phyloP scores from a whole-genome alignment of 2,888 invertebrate species.

The Vanessa cardui region DNA sequence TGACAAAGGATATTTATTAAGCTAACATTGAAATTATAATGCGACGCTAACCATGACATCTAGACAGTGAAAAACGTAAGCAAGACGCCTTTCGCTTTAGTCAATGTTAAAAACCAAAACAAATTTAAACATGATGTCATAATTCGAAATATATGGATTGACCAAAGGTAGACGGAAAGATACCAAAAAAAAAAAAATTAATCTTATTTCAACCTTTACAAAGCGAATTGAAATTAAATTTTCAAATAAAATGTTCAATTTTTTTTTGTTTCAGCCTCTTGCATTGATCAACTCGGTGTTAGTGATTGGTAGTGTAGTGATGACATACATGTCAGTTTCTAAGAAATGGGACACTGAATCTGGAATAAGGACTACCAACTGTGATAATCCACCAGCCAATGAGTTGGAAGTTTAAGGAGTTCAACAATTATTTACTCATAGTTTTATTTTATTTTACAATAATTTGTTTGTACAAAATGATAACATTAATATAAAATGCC shows the following conservation, averaged over 20 bases:
- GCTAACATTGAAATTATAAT: no score
- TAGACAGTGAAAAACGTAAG: no score
- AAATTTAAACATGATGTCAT: no score
- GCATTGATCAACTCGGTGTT: slow-evolving; percentile 47
- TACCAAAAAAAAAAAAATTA: not conserved
- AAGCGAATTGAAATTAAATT: not conserved
- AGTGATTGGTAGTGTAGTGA: slow-evolving; percentile 51
- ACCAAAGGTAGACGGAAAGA: no score
- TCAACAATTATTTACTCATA: not conserved
- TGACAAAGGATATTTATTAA: no score
- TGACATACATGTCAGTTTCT: slow-evolving; percentile 53
- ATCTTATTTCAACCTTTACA: not conserved
- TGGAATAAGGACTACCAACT: slow-evolving; percentile 28
- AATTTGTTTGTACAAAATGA: slow-evolving; percentile 16
- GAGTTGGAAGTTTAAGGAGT: slow-evolving; percentile 29
- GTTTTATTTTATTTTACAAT: slow-evolving; percentile 6
- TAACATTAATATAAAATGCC: slow-evolving; percentile 26
- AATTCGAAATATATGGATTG: no score
- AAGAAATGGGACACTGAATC: slow-evolving; percentile 51
- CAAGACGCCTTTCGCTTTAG: no score
- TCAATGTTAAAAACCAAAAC: no score
- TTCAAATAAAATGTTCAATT: not conserved
- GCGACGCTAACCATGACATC: no score
- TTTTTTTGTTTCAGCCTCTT: slow-evolving; percentile 48
- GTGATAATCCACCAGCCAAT: slow-evolving; percentile 34